These are phyloP conservation scores for Erethizon dorsatum DNA, from an alignment of 2,797 vertebrate genomes.

Conservation along the genomic window DNA sequence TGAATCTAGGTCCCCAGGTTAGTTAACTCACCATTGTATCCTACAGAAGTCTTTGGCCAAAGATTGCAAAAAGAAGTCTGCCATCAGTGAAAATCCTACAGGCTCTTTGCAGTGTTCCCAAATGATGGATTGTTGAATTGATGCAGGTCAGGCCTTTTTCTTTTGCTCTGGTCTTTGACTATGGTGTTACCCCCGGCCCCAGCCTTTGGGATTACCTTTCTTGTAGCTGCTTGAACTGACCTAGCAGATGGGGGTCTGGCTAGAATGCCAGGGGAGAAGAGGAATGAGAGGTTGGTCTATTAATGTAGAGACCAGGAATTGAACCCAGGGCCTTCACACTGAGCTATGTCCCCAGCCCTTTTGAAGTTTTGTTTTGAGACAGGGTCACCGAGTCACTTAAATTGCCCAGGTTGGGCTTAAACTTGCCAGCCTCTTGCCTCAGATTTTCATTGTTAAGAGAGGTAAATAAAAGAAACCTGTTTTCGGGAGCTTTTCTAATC, in stretches of 20 bases:
- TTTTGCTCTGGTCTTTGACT: conserved; percentile 19
- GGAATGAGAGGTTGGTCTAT: conserved; percentile 19
- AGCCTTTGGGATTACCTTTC: neutral
- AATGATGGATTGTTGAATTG: conserved; percentile 4
- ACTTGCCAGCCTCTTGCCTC: neutral
- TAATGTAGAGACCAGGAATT: neutral
- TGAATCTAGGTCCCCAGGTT: neutral
- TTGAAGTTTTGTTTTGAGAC: neutral
- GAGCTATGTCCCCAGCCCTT: neutral
- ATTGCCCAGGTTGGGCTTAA: neutral
- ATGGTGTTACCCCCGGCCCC: neutral
- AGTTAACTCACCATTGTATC: neutral
- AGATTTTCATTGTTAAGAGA: neutral
- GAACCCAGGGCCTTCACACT: neutral
- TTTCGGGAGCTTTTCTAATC: neutral
- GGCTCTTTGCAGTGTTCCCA: conserved; percentile 29
- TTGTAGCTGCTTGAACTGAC: conserved; percentile 19
- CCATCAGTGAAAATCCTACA: neutral
- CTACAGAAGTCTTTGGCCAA: conserved; percentile 3
- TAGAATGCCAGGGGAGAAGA: conserved; percentile 24
- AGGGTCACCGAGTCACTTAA: neutral
- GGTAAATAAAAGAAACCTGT: neutral
- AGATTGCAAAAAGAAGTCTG: conserved; percentile 22
- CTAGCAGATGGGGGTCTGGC: neutral
- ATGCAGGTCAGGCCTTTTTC: conserved; percentile 5